Base-by-base conservation (phyloP, 23 tunicate genomes). In the Clavelina lepadiformis region DNA sequence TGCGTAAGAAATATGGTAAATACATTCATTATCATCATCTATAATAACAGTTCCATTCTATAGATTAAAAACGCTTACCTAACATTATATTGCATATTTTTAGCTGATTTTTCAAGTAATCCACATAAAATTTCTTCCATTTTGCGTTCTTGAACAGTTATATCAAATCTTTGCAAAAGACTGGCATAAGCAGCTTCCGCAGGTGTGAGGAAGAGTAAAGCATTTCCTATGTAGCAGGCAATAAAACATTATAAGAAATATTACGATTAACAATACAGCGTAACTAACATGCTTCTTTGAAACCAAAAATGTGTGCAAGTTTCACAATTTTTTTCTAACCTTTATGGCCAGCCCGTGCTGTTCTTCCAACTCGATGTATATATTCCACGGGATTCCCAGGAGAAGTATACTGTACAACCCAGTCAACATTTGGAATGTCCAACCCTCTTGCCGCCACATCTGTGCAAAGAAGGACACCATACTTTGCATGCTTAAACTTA, bases 391-490 rank as follows among this genome's bases (percentile, higher is more conserved):
- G 95, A 60, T 67, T 75, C 2, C 95, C 99, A 2, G 99, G 99
- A 31, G 81, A 69, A 13, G 82, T 76, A 63, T 86, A 86, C 65
- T 94, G 99, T 15, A 94, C 61, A 5, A 94, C 94, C 89, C 83
- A 80, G 30, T 86, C 74, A 5, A 94, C 95, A 33, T 67, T 65
- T 7, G 99, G 99, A 28, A 94, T 58, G 50, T 94, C 99, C 44
- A 94, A 49, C 35, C 99, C 99, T 30, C 99, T 59, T 1, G 99
- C 82, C 4, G 99, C 99, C 2, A 94, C 99, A 91, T 94, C 99
- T 24, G 99, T 94, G 31, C 89, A 77, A 23, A 86, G 33, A 33
- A 86, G 31, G 2, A 86, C 66, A 33, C 85, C 83, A 1, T 62
- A 50, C 22, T 68, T 38, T n/a, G 69, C 37, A 19, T 67, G 46